Base-by-base conservation (phyloP, 2,888 invertebrate genomes). In the Nephrotoma appendiculata region DNA sequence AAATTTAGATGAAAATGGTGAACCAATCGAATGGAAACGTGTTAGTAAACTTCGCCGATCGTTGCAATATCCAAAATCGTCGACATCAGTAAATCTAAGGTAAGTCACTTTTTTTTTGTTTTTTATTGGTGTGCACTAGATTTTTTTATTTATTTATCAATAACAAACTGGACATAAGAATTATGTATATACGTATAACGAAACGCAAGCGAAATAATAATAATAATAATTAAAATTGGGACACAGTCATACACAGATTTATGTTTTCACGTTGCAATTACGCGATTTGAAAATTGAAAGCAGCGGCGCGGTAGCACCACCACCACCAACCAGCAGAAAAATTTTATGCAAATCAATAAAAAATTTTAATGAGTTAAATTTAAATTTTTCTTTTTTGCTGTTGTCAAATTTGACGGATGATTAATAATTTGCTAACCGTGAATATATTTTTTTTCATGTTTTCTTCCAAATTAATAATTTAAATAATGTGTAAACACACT, bases 31-130 rank as follows among this genome's bases (percentile, higher is more conserved):
- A 89, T 95, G 96, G 94, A 91, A 93, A 86, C 93, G 95, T 88
- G 93, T 94, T 86, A 95, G 95, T 12, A 94, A 94, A 89, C 91
- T 93, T 87, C 93, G 95, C 84, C 92, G 94, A 87, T 95, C 95
- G 5, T 92, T 96, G 88, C 95, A 96, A 89, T 94, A 95, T 90
- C 94, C 95, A 6, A 94, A 94, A 89, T 89, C 90, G 86, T 87
- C 89, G n/a, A 87, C 88, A 48, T 44, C 88, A 6, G 84, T 43
- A 85, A 85, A 43, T 41, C 41, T 15, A 15, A 85, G 43, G 43
- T 43, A 85, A 85, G 84, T 43, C 15, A 85, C n/a, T 71, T 71
- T 71, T 19, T 19, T 71, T 71, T 19, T 71, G 31, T 71, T 19
- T 19, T 71, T 71, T 19, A 31, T 71, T 52, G 7, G 19, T 31